Conservation (phyloP, 2,797 vertebrate species). For the Eulemur albifrons region DNA sequence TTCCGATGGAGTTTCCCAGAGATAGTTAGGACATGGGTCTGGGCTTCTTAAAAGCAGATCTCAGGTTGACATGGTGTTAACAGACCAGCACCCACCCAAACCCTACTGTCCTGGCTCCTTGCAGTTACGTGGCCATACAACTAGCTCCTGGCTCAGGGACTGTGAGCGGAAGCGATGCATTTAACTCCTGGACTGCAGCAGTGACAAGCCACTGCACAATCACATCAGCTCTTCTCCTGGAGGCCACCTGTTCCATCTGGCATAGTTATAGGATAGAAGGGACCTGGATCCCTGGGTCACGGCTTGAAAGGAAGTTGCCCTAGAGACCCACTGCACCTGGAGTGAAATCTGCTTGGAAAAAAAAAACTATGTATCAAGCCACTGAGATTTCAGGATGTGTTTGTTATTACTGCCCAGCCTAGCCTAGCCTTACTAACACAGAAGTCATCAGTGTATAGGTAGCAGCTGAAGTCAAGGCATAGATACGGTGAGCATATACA, state of each 20-base stretch:
- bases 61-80: neutral
- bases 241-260: neutral
- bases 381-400: neutral
- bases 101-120: neutral
- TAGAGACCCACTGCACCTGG: neutral
- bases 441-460: neutral
- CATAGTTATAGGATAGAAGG: neutral
- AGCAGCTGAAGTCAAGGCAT: neutral
- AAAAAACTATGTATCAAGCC: neutral
- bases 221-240: neutral
- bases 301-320: neutral
- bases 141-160: too few relatives aligned
- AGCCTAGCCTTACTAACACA: neutral
- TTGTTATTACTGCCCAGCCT: neutral
- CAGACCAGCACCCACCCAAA: neutral
- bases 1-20: neutral
- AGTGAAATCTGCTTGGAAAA: neutral
- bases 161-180: neutral
- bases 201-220: neutral
- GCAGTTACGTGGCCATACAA: neutral
- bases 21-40: neutral
- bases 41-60: neutral
- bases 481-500: neutral
- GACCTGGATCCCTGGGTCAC: neutral
- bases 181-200: neutral